Evolutionary conservation across 2,113 vertebrate species (phyloP), one percentile per base, ranked within the genome.

Genomic region (Microcebus lehilahytsara): DNA sequence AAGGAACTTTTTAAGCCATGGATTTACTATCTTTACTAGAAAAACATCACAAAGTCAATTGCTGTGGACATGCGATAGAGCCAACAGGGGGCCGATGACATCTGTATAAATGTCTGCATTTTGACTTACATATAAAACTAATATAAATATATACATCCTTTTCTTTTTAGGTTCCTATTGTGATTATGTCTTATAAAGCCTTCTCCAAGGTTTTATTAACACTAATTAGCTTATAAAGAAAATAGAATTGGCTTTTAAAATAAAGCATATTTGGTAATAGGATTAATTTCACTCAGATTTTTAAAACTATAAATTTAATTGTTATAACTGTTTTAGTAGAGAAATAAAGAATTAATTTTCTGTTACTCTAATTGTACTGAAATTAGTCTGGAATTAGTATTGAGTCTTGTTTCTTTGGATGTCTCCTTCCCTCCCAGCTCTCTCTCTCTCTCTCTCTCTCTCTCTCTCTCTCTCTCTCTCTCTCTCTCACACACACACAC

Each of bases 261-360:
- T 37, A 88, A 86, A 83, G 9, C 53, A 13, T 51, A 56, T 46
- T 30, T 79, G 30, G 74, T 85, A 34, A 85, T 79, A 64, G 46
- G 25, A 80, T 85, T 94, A 74, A 94, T 89, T 67, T 88, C 25
- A 95, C n/a, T 85, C 40, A 64, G 46, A 62, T 87, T 88, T 30
- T 72, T 9, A 42, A 85, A 93, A 66, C 42, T 40, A 53, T 14
- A 77, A 69, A 37, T 86, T 60, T 86, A 93, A 69, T 69, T 78
- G 56, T 32, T 86, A 20, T 60, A 95, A 75, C 16, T 93, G 30
- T 85, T 87, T 91, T 58, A 89, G n/a, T 49, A 49, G 46, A 72
- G 10, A 79, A 85, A 66, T 90, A 92, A 94, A 87, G 20, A 86
- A 53, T 32, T 64, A 37, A 42, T 72, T 91, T 51, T 40, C 25